Conservation (phyloP, 2,888 invertebrate species). For the Habroteleia sp. region DNA sequence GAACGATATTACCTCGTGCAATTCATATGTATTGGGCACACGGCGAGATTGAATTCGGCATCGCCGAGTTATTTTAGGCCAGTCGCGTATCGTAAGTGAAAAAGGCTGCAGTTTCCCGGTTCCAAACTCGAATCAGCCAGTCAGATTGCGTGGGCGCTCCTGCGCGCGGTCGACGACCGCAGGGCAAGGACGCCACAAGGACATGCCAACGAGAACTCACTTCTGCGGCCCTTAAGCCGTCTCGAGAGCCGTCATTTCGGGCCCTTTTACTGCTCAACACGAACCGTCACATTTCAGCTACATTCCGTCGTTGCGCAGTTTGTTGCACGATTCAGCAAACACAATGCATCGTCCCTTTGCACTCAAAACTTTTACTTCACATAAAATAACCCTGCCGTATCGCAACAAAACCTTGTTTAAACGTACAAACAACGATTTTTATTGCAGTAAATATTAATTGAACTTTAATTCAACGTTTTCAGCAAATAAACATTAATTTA, state of each 20-base stretch:
- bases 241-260: conserved; percentile 47
- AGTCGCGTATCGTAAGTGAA: conserved; percentile 72
- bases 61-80: conserved; percentile 73
- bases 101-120: conserved; percentile 72
- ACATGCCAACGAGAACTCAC: conserved; percentile 70
- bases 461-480: too few species aligned
- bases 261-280: conserved; percentile 33
- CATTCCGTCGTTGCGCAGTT: conserved; percentile 20
- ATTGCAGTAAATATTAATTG: too few species aligned
- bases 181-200: conserved; percentile 80
- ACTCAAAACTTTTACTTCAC: too few species aligned
- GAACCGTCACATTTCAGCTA: conserved; percentile 26
- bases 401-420: too few species aligned
- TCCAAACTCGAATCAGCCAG: conserved; percentile 67
- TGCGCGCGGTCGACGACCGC: conserved; percentile 77
- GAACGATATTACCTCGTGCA: conserved; percentile 41
- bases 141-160: conserved; percentile 71
- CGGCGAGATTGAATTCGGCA: conserved; percentile 69
- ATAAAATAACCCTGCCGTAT: too few species aligned
- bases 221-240: conserved; percentile 52
- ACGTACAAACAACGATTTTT: too few species aligned
- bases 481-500: too few species aligned
- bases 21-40: conserved; percentile 49
- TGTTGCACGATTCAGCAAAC: too few species aligned
- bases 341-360: too few species aligned